Base-by-base conservation (phyloP, 1,140 invertebrate genomes). In the Thaumatotibia leucotreta region DNA sequence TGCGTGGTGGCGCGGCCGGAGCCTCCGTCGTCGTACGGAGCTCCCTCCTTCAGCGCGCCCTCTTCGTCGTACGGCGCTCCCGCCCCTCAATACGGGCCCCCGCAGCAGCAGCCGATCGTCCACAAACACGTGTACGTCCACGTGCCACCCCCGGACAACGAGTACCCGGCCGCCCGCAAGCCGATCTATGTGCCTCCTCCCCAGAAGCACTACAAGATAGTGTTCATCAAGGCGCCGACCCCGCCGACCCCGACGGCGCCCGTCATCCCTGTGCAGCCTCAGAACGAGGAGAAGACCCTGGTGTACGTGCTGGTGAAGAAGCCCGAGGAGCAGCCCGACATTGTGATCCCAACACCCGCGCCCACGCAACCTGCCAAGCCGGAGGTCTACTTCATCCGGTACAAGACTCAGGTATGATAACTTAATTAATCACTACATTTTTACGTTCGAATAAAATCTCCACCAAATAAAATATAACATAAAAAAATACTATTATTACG, bases 241-340 rank as follows among this genome's bases (percentile, higher is more conserved):
- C 94, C 95, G 64, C 95, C 95, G 1, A 94, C 95, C 8, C 95
- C 95, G 9, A 96, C 95, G 2, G 95, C 95, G 0, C 95, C 95
- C 6, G 91, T 95, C 17, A 93, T 96, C 69, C 95, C 96, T 3
- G 81, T 95, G 50, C 94, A 95, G 72, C 95, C 95, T 20, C 95
- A 95, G 77, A 95, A 96, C 73, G 96, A 97, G 88, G 95, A 97
- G 88, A 97, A 97, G 92, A 97, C 96, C 9, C 92, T 97, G 63
- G 96, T 97, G 73, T 97, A 97, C 86, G 96, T 97, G n/a, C 88
- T 97, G 78, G 96, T 97, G 29, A 97, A 97, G 93, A 97, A 97
- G 85, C 96, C 96, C 1, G 95, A 97, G 76, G 95, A 96, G 69
- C 93, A 94, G 69, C 95, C 95, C 4, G 95, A 96, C 50, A 94